Base-by-base conservation (phyloP, 2,797 vertebrate genomes). In the Micropoecilia bifurca region DNA sequence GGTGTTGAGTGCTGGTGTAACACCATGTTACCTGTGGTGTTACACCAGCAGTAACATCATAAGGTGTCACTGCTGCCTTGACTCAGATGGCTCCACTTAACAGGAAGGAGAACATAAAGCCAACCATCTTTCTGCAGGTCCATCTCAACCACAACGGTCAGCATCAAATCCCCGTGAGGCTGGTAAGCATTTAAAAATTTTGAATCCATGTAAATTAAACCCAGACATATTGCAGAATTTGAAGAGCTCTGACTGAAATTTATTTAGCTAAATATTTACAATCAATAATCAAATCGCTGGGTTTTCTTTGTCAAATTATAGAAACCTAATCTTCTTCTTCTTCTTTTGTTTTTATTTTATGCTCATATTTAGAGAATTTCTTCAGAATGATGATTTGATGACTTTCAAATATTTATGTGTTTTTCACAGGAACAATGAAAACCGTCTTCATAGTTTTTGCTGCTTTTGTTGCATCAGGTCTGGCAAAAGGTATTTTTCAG, bases 401-500 rank as follows among this genome's bases (percentile, higher is more conserved):
- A 39, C 61, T 22, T 66, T 39, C 36, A 66, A 66, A 66, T 10
- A 22, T 4, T 10, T 39, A 22, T 4, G 13, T 22, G 28, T 36
- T 63, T 63, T 22, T 81, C 72, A 28, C 39, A 79, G 79, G 77
- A 74, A 81, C 39, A 73, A 85, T 81, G 82, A 73, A 10, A 53
- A 63, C 2, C 7, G 20, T 61, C 41, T 61, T 9, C 61, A 36
- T 86, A 3, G 71, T 28, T 28, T 13, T 83, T 13, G 0, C 59
- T 2, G 9, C 55, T 77, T 53, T 85, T 43, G 39, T 28, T 48
- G 36, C 50, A 66, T 3, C 63, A 39, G 55, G 41, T 47, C 39
- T 71, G 36, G 30, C 46, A 45, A 79, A 83, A 78, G 88, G 88
- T 89, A 83, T 7, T 28, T 1, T 0, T 48, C 7, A 55, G 33